phyloP scores from a whole-genome alignment of 2,113 vertebrate genomes.

The Oryzias woworae region DNA sequence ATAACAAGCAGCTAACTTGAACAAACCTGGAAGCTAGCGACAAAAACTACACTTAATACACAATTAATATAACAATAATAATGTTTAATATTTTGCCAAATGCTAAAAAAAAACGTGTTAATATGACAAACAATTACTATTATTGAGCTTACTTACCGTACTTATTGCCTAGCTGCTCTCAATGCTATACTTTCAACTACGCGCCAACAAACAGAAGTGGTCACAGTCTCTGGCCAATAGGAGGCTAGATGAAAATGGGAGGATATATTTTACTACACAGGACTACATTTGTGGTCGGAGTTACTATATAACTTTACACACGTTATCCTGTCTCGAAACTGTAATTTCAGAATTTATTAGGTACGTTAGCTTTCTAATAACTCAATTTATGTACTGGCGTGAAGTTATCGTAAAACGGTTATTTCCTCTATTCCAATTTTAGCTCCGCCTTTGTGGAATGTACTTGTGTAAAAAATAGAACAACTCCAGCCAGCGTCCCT shows the following conservation, averaged over 20 bases:
- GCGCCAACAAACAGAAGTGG: constrained; percentile 54
- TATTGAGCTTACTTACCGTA: constrained; percentile 18
- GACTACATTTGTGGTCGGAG: background rate
- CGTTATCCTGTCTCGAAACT: background rate
- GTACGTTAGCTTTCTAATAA: rapidly evolving
- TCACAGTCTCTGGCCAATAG: constrained; percentile 48
- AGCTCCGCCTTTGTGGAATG: constrained; percentile 30
- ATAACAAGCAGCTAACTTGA: too few species aligned
- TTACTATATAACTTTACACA: rapidly evolving
- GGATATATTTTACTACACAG: rapidly evolving
- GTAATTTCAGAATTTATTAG: background rate
- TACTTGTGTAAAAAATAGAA: rapidly evolving
- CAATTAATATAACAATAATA: too few species aligned
- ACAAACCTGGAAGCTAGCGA: too few species aligned
- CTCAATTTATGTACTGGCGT: rapidly evolving
- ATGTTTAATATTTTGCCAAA: too few species aligned
- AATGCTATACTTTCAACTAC: constrained; percentile 29
- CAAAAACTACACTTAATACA: too few species aligned
- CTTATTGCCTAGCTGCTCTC: background rate
- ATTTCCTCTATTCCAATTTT: background rate
- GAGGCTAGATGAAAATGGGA: constrained; percentile 3
- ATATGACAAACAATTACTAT: too few species aligned
- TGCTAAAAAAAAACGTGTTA: too few species aligned
- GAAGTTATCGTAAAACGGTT: rapidly evolving
- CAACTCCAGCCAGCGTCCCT: background rate